phyloP scores from a whole-genome alignment of 1,140 invertebrate genomes.

The Chrysomallon squamiferum region DNA sequence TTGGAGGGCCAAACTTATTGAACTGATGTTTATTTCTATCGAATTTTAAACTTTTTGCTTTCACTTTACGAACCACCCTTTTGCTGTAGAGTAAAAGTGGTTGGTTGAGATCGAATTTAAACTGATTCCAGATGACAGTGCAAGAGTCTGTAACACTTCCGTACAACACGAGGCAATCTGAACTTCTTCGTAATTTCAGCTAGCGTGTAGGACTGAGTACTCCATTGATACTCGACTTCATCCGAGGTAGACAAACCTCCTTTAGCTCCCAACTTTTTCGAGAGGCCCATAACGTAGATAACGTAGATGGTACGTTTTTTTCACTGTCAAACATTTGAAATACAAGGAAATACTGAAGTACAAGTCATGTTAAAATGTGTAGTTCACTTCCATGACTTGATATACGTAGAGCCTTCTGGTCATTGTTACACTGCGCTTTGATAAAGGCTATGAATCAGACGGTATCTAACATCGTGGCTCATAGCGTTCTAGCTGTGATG shows the following conservation, averaged over 20 bases:
- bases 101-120: constrained; percentile 12
- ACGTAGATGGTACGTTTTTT: background rate
- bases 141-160: background rate
- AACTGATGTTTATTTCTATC: background rate
- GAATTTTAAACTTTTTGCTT: constrained; percentile 1
- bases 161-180: constrained; percentile 7
- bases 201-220: constrained; percentile 8
- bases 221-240: constrained; percentile 10
- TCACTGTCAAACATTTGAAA: too few species aligned
- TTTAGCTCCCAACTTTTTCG: background rate
- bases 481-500: too few species aligned
- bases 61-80: background rate
- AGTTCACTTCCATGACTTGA: too few species aligned
- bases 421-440: too few species aligned
- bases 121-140: background rate
- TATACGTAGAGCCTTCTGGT: too few species aligned
- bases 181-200: constrained; percentile 4
- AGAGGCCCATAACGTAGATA: background rate
- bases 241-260: background rate
- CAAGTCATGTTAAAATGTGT: too few species aligned
- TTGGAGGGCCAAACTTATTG: background rate
- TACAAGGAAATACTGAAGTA: too few species aligned
- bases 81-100: constrained; percentile 4
- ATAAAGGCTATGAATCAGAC: too few species aligned
- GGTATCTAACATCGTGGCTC: too few species aligned